Conservation (phyloP, 2,888 invertebrate species). For the Pristionchus japonicus region DNA sequence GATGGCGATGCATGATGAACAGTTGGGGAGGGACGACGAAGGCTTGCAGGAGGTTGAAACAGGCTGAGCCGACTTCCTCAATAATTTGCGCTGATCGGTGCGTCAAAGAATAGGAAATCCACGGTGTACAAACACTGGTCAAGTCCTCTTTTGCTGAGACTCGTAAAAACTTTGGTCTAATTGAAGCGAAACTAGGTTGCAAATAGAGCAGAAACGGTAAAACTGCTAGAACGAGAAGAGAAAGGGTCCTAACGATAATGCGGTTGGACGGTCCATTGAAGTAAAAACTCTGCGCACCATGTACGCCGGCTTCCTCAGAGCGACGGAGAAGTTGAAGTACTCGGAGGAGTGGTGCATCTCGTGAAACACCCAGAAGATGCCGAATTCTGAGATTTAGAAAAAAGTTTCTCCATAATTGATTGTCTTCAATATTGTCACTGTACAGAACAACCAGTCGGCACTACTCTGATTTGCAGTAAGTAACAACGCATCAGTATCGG, state of each 20-base stretch:
- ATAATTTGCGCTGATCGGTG: neutral
- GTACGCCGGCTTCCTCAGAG: constrained; percentile 84
- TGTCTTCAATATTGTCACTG: no score
- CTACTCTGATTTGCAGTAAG: no score
- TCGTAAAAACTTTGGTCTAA: no score
- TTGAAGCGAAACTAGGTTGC: neutral
- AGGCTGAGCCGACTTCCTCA: constrained; percentile 58
- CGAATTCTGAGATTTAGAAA: constrained; percentile 83
- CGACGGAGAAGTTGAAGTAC: constrained; percentile 88
- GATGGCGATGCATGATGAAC: constrained; percentile 87
- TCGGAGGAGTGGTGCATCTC: constrained; percentile 92
- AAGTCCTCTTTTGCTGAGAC: no score
- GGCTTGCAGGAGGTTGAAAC: constrained; percentile 79
- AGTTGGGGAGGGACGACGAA: constrained; percentile 83
- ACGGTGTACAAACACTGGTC: no score
- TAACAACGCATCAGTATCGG: no score
- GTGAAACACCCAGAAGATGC: constrained; percentile 89
- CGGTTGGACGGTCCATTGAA: no score
- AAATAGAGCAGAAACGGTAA: constrained; percentile 74
- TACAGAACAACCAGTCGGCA: no score
- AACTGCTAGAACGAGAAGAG: no score
- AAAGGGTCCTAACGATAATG: no score
- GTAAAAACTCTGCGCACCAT: constrained; percentile 79
- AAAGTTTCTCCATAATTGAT: neutral
- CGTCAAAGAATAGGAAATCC: no score